Evolutionary conservation across 2,888 invertebrate species (phyloP), one percentile per base, ranked within the genome.

Genomic region (Drosophila borealis): DNA sequence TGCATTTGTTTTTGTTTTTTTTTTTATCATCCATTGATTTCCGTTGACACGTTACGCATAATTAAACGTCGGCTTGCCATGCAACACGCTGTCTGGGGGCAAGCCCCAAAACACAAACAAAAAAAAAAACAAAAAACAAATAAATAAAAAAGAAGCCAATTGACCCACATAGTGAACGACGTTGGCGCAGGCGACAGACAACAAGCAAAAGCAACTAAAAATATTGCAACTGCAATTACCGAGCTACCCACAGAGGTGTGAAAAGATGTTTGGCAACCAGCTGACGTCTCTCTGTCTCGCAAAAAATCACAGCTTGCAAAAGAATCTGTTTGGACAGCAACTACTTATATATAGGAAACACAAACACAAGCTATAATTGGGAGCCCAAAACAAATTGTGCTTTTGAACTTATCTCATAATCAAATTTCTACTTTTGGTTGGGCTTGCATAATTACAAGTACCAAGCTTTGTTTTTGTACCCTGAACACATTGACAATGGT

Each of bases 1-100:
- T 42, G 67, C 54, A 46, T 42, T 29, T 25, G 25, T 25, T 25
- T 29, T 29, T 3, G 19, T 19, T 21, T 1, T 8, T 29, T 2
- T 5, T 4, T 4, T 57, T 57, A 44, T 65, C 37, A 54, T 60
- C 19, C 78, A 75, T 68, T 74, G 70, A 66, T 78, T 67, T 60
- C 66, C 69, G 77, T 55, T 65, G 82, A 67, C 75, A 73, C 65
- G 83, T 88, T 88, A 88, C 86, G 83, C 83, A 88, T 83, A 83
- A 83, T 83, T 88, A 86, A 83, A 71, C 88, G 66, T 48, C 59
- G 66, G 78, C 56, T 62, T 70, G 49, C 61, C 65, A 74, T 56
- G 63, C 68, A 74, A 69, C 79, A 66, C 74, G 78, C 68, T 62
- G 86, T 88, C 83, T 80, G 78, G 63, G 48, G 80, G 61, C 74